Evolutionary conservation across 2,888 invertebrate species (phyloP), one percentile per base, ranked within the genome.

Genomic region (Desoria tigrina): DNA sequence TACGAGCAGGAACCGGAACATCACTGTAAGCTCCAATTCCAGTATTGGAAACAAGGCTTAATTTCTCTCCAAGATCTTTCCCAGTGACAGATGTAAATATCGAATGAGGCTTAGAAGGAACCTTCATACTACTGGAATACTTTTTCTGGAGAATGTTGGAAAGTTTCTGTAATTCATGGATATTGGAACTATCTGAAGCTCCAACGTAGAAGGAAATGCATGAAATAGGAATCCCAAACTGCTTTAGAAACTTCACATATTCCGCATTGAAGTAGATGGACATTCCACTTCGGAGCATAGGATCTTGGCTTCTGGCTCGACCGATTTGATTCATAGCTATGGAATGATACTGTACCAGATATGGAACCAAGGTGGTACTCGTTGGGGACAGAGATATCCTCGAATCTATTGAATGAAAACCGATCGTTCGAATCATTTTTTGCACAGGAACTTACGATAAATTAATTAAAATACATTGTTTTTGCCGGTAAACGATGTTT

Each of bases 151-250:
- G 7, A 50, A 3, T 28, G 32, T 61, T 37, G 6, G 56, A 28
- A 9, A 68, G 26, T 24, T 54, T 49, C 26, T 68, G 54, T n/a
- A 68, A 50, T 26, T 65, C 32, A n/a, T 60, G 16, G 4, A 54
- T 53, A 6, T 21, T 26, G 42, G 42, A n/a, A 11, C 23, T 32
- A 21, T 63, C 42, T 7, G 63, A 42, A 4, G 51, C 63, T 45
- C 72, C 72, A 7, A 62, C 3, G 23, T 68, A 68, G 27, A 63
- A 69, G 2, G 72, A 68, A 24, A 69, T 39, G 42, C 70, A 70
- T 11, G 61, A 39, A 1, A 72, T n/a, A n/a, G 70, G 66, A 6
- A 61, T 42, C 1, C 70, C 72, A 26, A 55, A 21, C 18, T 54
- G 24, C 14, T 21, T 39, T 18, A 72, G 60, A 49, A 72, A 72